Conservation (phyloP, 2,113 vertebrate species). For the Varanus komodoensis region DNA sequence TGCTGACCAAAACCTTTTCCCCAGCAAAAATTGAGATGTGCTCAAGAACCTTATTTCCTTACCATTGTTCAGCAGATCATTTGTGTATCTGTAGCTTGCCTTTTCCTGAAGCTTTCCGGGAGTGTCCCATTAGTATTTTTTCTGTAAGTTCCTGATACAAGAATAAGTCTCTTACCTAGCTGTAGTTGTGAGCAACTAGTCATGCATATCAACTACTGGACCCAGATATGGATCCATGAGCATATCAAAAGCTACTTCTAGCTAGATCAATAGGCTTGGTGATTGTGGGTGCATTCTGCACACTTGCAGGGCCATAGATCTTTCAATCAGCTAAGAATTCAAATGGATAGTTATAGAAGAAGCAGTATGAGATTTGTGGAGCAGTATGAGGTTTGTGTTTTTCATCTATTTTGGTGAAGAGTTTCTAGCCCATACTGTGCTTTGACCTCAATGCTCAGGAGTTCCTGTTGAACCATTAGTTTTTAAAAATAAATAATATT, state of each 20-base stretch:
- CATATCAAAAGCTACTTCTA: neutral
- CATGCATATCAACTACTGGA: neutral
- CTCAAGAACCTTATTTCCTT: no score
- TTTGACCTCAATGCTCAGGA: neutral
- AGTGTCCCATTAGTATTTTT: neutral
- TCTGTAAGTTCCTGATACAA: neutral
- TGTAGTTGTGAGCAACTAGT: neutral
- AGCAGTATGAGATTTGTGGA: neutral
- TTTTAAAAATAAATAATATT: slow-evolving; percentile 4
- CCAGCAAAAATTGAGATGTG: no score
- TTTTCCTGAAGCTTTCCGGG: neutral
- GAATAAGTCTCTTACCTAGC: neutral
- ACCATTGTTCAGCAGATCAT: neutral
- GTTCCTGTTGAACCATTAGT: neutral
- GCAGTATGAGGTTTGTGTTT: neutral
- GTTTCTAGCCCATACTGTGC: neutral
- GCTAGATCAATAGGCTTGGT: neutral
- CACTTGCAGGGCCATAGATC: neutral
- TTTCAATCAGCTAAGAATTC: neutral
- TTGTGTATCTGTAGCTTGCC: neutral
- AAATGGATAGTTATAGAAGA: neutral
- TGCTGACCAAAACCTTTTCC: no score
- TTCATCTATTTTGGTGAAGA: neutral
- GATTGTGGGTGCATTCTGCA: neutral
- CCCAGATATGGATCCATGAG: neutral